These are phyloP conservation scores for Megastigmus dorsalis DNA, from an alignment of 2,888 invertebrate genomes.

Conservation along the genomic window DNA sequence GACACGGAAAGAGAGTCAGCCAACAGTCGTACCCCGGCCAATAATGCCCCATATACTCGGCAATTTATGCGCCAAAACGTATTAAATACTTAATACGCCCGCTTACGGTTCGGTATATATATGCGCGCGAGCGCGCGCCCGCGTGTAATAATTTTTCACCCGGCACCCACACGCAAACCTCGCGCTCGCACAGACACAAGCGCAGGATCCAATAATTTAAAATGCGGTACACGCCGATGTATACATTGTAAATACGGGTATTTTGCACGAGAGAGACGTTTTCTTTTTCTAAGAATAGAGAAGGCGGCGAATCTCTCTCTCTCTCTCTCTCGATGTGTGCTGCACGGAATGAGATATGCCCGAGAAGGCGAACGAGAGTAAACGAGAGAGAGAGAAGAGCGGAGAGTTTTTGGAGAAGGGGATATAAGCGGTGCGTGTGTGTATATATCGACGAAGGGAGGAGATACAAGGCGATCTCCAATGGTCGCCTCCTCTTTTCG, in stretches of 20 bases:
- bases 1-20: conserved; percentile 49
- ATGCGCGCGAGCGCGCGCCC: no score
- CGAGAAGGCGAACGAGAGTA: background rate
- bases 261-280: conserved; percentile 30
- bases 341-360: no score
- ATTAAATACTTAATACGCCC: conserved; percentile 68
- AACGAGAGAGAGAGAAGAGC: conserved; percentile 17
- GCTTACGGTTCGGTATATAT: conserved; percentile 52
- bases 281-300: conserved; percentile 70
- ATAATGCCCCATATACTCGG: conserved; percentile 72
- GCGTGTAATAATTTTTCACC: conserved; percentile 54
- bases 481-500: conserved; percentile 37
- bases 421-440: conserved; percentile 24
- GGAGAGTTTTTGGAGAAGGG: background rate
- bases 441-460: conserved; percentile 19
- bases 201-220: conserved; percentile 69
- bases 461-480: conserved; percentile 8
- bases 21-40: conserved; percentile 59
- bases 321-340: no score
- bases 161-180: conserved; percentile 16
- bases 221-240: conserved; percentile 62
- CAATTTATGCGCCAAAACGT: conserved; percentile 73
- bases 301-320: conserved; percentile 54
- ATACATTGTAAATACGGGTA: conserved; percentile 66
- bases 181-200: conserved; percentile 28